phyloP scores from a whole-genome alignment of 2,888 invertebrate species.

The Hypsopygia costalis region DNA sequence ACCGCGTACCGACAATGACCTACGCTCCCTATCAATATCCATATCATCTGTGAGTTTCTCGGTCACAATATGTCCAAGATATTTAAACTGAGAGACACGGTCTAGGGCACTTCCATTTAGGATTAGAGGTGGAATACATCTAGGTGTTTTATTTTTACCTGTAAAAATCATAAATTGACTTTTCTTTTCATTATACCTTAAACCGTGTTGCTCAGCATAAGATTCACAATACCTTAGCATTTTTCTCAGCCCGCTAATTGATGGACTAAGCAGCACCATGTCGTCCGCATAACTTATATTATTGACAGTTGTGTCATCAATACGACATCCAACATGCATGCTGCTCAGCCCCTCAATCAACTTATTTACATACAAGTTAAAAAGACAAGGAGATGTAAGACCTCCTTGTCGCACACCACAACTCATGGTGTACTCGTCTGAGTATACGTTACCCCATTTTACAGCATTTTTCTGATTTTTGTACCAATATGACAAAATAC shows the following conservation, averaged over 20 bases:
- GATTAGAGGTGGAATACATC: no score
- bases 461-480: constrained; percentile 11
- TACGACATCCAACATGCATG: constrained; percentile 2
- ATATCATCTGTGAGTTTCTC: background rate
- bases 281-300: constrained; percentile 10
- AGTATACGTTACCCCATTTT: background rate
- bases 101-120: no score
- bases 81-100: background rate
- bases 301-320: constrained; percentile 2
- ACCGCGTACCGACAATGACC: background rate
- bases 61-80: background rate
- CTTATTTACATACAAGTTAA: background rate
- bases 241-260: background rate
- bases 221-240: background rate
- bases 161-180: background rate
- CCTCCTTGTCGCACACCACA: no score
- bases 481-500: constrained; percentile 10
- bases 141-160: background rate
- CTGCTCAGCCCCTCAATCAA: constrained; percentile 5
- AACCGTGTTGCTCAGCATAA: background rate
- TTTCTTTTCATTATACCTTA: background rate
- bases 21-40: background rate
- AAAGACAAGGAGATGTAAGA: no score
- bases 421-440: background rate
- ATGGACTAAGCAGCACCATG: constrained; percentile 6